phyloP scores from a whole-genome alignment of 2,888 invertebrate genomes.

The Augiades crinisus region DNA sequence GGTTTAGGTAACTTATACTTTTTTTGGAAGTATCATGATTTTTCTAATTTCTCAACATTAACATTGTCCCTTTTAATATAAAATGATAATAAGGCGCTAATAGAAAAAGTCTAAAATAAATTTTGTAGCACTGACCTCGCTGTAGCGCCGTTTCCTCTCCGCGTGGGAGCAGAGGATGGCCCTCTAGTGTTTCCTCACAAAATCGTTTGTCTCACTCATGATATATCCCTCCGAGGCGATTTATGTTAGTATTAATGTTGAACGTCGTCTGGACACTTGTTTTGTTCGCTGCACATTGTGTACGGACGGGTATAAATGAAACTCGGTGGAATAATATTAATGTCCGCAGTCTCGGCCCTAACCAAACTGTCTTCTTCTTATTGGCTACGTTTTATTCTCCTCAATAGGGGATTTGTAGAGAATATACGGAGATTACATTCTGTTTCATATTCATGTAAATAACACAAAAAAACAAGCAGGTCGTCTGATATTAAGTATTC shows the following conservation, averaged over 20 bases:
- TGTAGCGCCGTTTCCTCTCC: conserved; percentile 23
- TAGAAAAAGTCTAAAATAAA: too few species aligned
- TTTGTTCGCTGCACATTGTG: conserved; percentile 14
- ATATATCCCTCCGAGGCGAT: conserved; percentile 11
- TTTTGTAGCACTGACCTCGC: conserved; percentile 13
- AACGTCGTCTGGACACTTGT: conserved; percentile 18
- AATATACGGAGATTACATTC: too few species aligned
- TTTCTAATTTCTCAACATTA: too few species aligned
- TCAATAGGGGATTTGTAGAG: background rate
- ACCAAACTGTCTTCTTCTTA: background rate
- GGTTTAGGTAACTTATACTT: too few species aligned
- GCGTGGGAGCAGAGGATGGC: conserved; percentile 28
- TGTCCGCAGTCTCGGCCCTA: conserved; percentile 1
- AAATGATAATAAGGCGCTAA: too few species aligned
- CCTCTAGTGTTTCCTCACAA: conserved; percentile 25
- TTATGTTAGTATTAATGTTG: conserved; percentile 19
- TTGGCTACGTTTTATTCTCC: background rate
- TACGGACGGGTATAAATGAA: conserved; percentile 15
- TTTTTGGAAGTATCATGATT: too few species aligned
- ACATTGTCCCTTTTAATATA: too few species aligned
- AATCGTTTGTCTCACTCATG: conserved; percentile 10
- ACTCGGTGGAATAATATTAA: conserved; percentile 9
- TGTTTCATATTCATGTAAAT: too few species aligned
- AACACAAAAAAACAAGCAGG: too few species aligned
- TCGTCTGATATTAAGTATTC: too few species aligned